Percentiles rank a stretch among this genome's conserved stretches.
These are phyloP conservation scores for Chondrilla cf. caribensis DNA, from an alignment of 37 sponge, comb jelly and placozoan genomes.

Conservation along the genomic window DNA sequence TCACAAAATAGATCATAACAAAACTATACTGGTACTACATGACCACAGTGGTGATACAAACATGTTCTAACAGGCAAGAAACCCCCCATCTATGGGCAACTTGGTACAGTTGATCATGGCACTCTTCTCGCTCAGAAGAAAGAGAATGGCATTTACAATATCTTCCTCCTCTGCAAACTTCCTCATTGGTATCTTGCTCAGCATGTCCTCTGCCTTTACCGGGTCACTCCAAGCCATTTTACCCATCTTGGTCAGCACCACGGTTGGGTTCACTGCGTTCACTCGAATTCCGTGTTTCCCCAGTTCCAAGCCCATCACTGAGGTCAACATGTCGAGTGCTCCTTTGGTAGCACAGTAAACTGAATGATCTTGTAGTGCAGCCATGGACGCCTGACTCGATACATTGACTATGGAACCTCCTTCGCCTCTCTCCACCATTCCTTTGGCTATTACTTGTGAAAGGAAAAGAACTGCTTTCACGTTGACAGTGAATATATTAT, in stretches of 20 bases:
- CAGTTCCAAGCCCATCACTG: conserved; percentile 91
- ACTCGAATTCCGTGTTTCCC: conserved; percentile 87
- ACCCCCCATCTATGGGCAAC: conserved; percentile 89
- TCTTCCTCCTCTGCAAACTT: conserved; percentile 72
- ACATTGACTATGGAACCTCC: conserved; percentile 95
- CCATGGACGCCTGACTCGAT: conserved; percentile 80
- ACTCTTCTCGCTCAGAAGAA: conserved; percentile 87
- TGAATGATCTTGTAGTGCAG: conserved; percentile 76
- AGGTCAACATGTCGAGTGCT: conserved; percentile 88
- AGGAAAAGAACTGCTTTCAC: conserved; percentile 87
- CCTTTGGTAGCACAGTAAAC: conserved; percentile 92
- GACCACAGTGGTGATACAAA: too few species aligned
- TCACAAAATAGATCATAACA: too few species aligned
- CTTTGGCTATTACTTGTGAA: conserved; percentile 87
- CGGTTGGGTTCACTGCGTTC: conserved; percentile 96
- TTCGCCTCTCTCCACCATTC: conserved; percentile 79
- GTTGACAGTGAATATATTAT: conserved; percentile 81
- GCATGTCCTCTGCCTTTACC: conserved; percentile 69
- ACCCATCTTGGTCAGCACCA: conserved; percentile 93
- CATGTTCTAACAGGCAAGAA: conserved; percentile 70
- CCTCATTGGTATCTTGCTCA: conserved; percentile 80
- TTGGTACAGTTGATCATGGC: conserved; percentile 85
- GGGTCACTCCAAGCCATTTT: conserved; percentile 89
- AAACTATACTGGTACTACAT: too few species aligned
- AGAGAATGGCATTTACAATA: conserved; percentile 86